Conservation (phyloP, 2,113 vertebrate genomes). For the Myodes glareolus region DNA sequence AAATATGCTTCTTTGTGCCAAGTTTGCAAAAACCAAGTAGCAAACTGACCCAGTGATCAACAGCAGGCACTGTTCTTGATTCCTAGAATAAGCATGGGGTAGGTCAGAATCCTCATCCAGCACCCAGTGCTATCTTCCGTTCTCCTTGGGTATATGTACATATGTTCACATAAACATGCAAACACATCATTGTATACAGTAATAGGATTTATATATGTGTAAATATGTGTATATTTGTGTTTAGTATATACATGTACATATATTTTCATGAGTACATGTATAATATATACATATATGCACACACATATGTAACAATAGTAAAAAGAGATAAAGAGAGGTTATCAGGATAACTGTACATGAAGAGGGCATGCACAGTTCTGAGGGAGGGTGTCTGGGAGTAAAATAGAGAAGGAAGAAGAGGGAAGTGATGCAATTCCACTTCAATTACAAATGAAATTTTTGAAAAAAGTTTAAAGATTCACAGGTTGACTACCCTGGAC, state of each 20-base stretch:
- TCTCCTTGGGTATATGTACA: not conserved
- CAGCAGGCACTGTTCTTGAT: not conserved
- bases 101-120: not conserved
- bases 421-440: not conserved
- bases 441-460: not conserved
- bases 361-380: not conserved
- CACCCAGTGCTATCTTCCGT: not conserved
- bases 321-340: not conserved
- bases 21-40: not conserved
- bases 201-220: not conserved
- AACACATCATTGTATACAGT: not conserved
- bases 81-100: not conserved
- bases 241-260: not conserved
- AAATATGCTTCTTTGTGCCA: not conserved
- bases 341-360: not conserved
- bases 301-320: not conserved
- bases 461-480: not conserved
- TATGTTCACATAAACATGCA: not conserved
- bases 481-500: not conserved
- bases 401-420: not conserved
- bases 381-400: not conserved
- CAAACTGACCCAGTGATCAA: not conserved
- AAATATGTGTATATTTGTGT: too few relatives aligned
- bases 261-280: not conserved
- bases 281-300: not conserved